Conservation (phyloP, 1,140 invertebrate genomes). For the Drosophila neocordata region DNA sequence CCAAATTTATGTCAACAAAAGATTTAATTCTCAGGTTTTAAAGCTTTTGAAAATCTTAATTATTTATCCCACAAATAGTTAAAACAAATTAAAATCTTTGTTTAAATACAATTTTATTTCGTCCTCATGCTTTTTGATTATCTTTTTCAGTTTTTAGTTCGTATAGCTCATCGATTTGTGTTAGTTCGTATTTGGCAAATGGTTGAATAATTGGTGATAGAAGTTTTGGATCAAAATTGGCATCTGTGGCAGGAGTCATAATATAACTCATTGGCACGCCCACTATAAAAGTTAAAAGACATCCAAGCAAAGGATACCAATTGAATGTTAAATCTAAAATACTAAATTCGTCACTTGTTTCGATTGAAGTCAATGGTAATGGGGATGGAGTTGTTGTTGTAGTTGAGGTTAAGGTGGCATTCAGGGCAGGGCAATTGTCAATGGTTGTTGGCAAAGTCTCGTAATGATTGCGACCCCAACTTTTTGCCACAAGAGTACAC, state of each 20-base stretch:
- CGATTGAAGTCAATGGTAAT: neutral
- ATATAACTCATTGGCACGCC: conserved; percentile 83
- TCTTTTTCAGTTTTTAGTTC: conserved; percentile 46
- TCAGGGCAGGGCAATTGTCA: conserved; percentile 84
- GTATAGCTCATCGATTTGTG: conserved; percentile 45
- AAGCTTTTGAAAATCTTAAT: too few species aligned
- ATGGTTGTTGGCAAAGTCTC: conserved; percentile 83
- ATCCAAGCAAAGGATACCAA: conserved; percentile 86
- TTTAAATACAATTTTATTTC: neutral
- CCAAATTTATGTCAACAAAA: too few species aligned
- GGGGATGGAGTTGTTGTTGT: neutral
- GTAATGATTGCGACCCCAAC: conserved; percentile 84
- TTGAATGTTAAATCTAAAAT: conserved; percentile 85
- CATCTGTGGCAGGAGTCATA: conserved; percentile 60
- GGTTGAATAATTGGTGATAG: conserved; percentile 78
- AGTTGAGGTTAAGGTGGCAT: neutral
- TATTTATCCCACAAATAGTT: too few species aligned
- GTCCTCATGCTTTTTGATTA: conserved; percentile 23
- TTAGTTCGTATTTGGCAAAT: conserved; percentile 53
- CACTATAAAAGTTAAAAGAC: conserved; percentile 85
- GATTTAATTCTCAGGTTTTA: too few species aligned
- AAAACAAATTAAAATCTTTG: neutral
- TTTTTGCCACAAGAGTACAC: conserved; percentile 89
- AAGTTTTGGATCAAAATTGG: conserved; percentile 76
- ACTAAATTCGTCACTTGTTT: conserved; percentile 68